phyloP scores from a whole-genome alignment of 2,113 vertebrate genomes.

The Calypte anna region DNA sequence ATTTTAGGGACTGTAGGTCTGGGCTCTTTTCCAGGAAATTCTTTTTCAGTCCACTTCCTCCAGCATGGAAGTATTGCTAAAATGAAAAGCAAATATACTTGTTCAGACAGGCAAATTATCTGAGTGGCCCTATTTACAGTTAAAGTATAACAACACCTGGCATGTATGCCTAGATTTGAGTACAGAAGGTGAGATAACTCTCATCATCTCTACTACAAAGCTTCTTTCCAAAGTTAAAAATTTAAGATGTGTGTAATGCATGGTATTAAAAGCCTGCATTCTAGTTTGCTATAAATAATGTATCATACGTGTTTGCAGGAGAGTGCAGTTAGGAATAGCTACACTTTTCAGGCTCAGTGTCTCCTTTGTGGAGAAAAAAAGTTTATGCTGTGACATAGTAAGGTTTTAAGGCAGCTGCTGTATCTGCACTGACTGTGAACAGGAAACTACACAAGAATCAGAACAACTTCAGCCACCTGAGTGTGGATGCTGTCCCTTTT shows the following conservation, averaged over 20 bases:
- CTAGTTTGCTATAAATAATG: neutral
- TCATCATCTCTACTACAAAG: neutral
- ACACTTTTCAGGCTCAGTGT: neutral
- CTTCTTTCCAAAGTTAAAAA: neutral
- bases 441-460: neutral
- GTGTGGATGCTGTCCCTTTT: neutral
- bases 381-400: neutral
- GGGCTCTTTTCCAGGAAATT: slow-evolving; percentile 96
- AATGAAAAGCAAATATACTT: neutral
- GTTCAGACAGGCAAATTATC: neutral
- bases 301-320: neutral
- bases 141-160: neutral
- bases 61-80: slow-evolving; percentile 99
- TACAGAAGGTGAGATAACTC: neutral
- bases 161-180: neutral
- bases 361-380: neutral
- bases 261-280: neutral
- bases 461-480: neutral
- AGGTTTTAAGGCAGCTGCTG: neutral
- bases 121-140: neutral
- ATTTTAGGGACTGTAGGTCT: slow-evolving; percentile 93
- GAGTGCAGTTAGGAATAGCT: neutral
- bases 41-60: slow-evolving; percentile 97
- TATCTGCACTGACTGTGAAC: neutral
- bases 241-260: neutral